A percentile compares a stretch with the other conserved stretches of the same genome.
phyloP scores from a whole-genome alignment of 2,113 vertebrate genomes.

The Polypterus senegalus region DNA sequence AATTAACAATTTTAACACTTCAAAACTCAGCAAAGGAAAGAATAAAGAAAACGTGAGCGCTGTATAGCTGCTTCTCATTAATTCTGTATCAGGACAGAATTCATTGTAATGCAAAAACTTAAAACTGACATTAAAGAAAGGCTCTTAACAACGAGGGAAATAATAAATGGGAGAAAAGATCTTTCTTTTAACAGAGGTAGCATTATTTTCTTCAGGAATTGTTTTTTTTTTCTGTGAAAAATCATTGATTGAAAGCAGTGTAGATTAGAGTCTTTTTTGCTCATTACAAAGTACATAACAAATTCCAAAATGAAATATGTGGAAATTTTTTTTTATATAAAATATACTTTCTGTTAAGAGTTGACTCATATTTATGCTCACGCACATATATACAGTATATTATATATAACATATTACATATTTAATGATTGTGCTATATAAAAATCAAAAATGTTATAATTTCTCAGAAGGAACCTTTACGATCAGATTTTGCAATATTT shows the following conservation, averaged over 20 bases:
- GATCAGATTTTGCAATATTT: too few species aligned
- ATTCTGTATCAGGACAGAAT: conserved; percentile 16
- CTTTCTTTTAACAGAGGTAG: neutral
- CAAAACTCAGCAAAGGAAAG: conserved; percentile 25
- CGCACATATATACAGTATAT: neutral
- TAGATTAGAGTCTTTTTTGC: neutral
- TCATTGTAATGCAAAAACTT: conserved; percentile 26
- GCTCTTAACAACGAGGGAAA: neutral
- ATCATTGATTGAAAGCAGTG: neutral
- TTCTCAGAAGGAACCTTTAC: too few species aligned
- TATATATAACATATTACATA: neutral
- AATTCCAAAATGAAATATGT: neutral
- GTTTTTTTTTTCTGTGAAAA: neutral
- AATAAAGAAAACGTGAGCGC: conserved; percentile 56
- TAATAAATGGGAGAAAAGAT: neutral
- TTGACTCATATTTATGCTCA: neutral
- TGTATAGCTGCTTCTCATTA: conserved; percentile 38
- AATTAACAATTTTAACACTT: conserved; percentile 31
- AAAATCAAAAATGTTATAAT: too few species aligned
- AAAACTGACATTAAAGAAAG: neutral
- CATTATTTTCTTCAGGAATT: neutral
- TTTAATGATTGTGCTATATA: too few species aligned
- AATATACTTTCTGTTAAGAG: neutral
- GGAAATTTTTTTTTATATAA: neutral
- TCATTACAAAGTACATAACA: neutral